Percentiles rank a stretch among this genome's conserved stretches.
phyloP scores from a whole-genome alignment of 2,888 invertebrate genomes.

The Blastobasis adustella region DNA sequence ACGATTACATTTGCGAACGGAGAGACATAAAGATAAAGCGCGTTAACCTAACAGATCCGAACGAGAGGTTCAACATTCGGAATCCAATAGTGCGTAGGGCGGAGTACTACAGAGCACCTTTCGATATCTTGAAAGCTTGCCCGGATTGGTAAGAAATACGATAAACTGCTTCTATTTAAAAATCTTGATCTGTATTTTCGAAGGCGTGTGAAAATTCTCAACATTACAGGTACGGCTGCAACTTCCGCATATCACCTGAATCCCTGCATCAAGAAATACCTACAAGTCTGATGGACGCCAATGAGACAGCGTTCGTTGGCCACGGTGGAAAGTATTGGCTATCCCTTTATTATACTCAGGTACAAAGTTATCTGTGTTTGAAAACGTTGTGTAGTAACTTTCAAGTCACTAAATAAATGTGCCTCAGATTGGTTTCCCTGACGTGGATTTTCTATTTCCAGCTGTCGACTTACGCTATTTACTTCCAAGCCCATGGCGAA shows the following conservation, averaged over 20 bases:
- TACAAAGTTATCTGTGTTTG: slow-evolving; percentile 12
- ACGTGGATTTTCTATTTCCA: slow-evolving; percentile 21
- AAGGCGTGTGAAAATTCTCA: background rate
- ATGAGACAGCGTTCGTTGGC: slow-evolving; percentile 64
- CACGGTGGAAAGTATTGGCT: slow-evolving; percentile 68
- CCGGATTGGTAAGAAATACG: slow-evolving; percentile 52
- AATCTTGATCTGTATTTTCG: background rate
- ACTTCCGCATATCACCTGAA: slow-evolving; percentile 57
- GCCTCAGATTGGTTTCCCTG: background rate
- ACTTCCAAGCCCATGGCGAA: slow-evolving; percentile 67
- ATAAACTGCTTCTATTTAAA: background rate
- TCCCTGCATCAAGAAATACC: slow-evolving; percentile 46
- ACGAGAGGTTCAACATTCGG: slow-evolving; percentile 58
- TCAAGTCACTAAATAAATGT: no score
- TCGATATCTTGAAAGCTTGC: slow-evolving; percentile 61
- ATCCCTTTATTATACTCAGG: slow-evolving; percentile 61
- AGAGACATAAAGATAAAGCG: slow-evolving; percentile 57
- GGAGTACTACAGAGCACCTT: slow-evolving; percentile 62
- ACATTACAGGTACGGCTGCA: slow-evolving; percentile 58
- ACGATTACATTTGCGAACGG: slow-evolving; percentile 64
- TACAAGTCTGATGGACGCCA: slow-evolving; percentile 46
- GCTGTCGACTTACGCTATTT: slow-evolving; percentile 63
- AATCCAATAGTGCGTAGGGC: slow-evolving; percentile 59
- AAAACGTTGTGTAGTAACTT: background rate
- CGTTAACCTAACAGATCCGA: slow-evolving; percentile 58